Conservation (phyloP, 2,888 invertebrate genomes). For the Geophilus truncorum region DNA sequence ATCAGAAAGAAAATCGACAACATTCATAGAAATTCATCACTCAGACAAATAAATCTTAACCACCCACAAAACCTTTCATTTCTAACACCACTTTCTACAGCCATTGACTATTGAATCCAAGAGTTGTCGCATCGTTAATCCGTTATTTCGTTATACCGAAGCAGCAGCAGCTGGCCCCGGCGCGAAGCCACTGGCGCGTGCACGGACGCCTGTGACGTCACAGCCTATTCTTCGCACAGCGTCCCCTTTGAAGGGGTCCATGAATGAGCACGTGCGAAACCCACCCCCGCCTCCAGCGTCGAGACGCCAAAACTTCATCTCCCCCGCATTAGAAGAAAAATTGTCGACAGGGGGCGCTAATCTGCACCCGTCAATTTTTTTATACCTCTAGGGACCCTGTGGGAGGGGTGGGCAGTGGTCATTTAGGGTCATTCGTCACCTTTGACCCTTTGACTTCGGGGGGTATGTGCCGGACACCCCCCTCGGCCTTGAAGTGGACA, state of each 20-base stretch:
- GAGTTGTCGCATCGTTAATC: background rate
- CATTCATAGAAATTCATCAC: too few species aligned
- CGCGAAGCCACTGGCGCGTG: background rate
- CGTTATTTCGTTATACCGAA: background rate
- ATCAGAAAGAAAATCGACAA: too few species aligned
- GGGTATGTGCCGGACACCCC: background rate
- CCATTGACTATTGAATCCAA: too few species aligned
- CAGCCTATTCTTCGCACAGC: background rate
- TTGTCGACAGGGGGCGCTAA: too few species aligned
- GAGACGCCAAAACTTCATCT: background rate
- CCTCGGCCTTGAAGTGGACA: conserved; percentile 4
- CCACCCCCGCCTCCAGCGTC: background rate
- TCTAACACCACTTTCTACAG: background rate
- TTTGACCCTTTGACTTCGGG: background rate
- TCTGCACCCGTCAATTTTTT: too few species aligned
- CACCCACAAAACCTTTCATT: too few species aligned
- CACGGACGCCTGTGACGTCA: background rate
- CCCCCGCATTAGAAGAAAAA: too few species aligned
- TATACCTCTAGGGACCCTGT: background rate
- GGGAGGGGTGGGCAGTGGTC: too few species aligned
- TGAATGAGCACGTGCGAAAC: conserved; percentile 3
- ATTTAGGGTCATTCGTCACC: background rate
- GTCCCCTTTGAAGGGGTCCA: background rate
- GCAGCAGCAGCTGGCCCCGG: background rate
- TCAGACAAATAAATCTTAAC: too few species aligned